Percentiles rank a stretch among this genome's conserved stretches.
phyloP scores from a whole-genome alignment of 2,113 vertebrate species.

The Halichoeres trimaculatus region DNA sequence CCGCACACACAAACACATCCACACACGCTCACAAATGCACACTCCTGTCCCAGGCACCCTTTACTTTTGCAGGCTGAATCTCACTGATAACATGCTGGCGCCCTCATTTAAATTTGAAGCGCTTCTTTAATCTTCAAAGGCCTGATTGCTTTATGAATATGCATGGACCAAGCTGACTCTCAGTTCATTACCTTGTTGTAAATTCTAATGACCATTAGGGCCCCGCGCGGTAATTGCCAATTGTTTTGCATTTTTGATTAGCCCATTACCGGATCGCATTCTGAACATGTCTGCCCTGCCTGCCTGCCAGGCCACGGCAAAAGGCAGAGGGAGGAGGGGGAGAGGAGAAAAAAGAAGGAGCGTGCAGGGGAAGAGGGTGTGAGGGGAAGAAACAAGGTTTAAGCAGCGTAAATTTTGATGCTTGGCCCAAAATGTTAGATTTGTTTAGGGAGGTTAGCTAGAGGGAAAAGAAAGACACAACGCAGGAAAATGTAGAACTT shows the following conservation, averaged over 20 bases:
- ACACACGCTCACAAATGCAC: constrained; percentile 64
- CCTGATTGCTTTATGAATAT: constrained; percentile 99
- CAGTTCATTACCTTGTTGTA: constrained; percentile 99
- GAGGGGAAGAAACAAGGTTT: constrained; percentile 40
- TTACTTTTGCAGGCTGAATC: constrained; percentile 97
- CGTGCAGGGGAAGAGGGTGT: constrained; percentile 8
- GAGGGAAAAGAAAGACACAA: constrained; percentile 21
- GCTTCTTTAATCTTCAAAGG: constrained; percentile 99
- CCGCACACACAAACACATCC: constrained; percentile 50
- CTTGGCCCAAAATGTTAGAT: constrained; percentile 50
- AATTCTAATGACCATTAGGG: constrained; percentile 99
- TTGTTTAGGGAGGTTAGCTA: constrained; percentile 16
- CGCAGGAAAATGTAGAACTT: constrained; percentile 31
- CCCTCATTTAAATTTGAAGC: constrained; percentile 99
- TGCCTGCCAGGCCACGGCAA: constrained; percentile 87
- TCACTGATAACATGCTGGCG: constrained; percentile 99
- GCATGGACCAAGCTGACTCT: constrained; percentile 98
- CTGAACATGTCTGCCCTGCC: constrained; percentile 86
- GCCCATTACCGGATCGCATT: constrained; percentile 98
- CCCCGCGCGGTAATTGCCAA: constrained; percentile 93
- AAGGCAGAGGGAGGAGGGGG: constrained; percentile 45
- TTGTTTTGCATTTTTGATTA: constrained; percentile 99
- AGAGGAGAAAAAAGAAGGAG: constrained; percentile 42
- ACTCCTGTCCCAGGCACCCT: constrained; percentile 80
- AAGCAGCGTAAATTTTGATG: constrained; percentile 45